Base-by-base conservation (phyloP, 2,113 vertebrate genomes). In the Zonotrichia leucophrys region DNA sequence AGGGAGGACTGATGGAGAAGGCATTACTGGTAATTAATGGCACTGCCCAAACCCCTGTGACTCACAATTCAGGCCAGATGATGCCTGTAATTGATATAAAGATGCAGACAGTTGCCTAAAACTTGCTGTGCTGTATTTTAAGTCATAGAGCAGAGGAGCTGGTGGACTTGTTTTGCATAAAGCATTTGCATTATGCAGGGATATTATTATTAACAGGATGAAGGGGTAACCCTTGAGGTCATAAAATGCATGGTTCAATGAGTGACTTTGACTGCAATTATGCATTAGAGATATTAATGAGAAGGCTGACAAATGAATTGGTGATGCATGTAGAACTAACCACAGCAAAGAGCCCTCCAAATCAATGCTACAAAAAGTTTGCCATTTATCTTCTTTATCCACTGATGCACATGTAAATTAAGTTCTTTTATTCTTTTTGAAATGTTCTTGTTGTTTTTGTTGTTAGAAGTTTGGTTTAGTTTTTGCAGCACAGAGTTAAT, bases 251-350 rank as follows among this genome's bases (percentile, higher is more conserved):
- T 66, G 92, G 86, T 83, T 94, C 68, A 80, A n/a, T 62, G 79
- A 59, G 55, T 83, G 88, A 66, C 52, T 94, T 80, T 90, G 90
- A 83, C 83, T 94, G 83, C 91, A 92, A n/a, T 92, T 92, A 83
- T 69, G 68, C 72, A 47, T 94, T 82, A 83, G 35, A 77, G 60
- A 44, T 88, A 83, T 78, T 90, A 90, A 92, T 83, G 79, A 83
- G 82, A 77, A 93, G 68, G 58, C 72, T 90, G 76, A 88, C 46
- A 80, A 88, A 86, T 86, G 72, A 73, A 58, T 86, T 52, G 33
- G 33, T 55, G 52, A 24, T n/a, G 59, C 60, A 35, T 37, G 23
- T 53, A 77, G 63, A 50, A 56, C 47, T 74, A 81, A 63, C 76
- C 47, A 8, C 7, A 55, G 83, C 12, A 72, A 93, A 55, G 73